Evolutionary conservation across 2,888 invertebrate genomes (phyloP), one percentile per base, ranked within the genome.

Genomic region (Tineola bisselliella): DNA sequence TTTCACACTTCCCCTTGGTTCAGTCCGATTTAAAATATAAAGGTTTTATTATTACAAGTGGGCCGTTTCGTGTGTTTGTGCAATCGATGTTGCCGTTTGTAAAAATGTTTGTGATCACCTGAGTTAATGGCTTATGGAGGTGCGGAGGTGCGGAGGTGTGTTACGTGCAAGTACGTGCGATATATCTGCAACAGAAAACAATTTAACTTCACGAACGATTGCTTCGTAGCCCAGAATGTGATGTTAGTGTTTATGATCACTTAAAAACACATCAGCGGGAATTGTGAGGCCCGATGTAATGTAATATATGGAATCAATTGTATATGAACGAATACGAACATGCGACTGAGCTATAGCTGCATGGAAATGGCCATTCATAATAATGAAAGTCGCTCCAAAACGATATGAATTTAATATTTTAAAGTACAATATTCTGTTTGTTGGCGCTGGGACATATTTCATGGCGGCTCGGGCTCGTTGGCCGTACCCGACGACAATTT

Each of bases 371-470:
- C 3, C 38, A 12, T 12, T 38, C 10, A 38, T 6, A 38, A 38
- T 38, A 38, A 38, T 38, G 38, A 38, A 38, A 38, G 10, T 2
- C 38, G 38, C 38, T 38, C 38, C 48, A 2, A 10, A 48, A 10
- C 15, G 17, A 13, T 48, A 48, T 48, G 48, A 48, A 38, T 60
- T 44, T 60, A 60, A 60, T 60, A 60, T 44, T 60, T 60, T 60
- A 44, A 44, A 60, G 60, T 60, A 19, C 17, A 18, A 54, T 54
- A 54, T 19, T 54, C 18, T 54, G 54, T 54, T 17, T 48, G 54
- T 25, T 15, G 54, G 12, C 10, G 25, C 18, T 25, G 54, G 18
- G 48, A 48, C 18, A 48, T 17, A 15, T 48, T 18, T 17, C 48
- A 15, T 18, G 18, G 17, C 18, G 48, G 48, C n/a, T n/a, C n/a